Evolutionary conservation across 2,888 invertebrate species (phyloP), one percentile per base, ranked within the genome.

Genomic region (Andrena flavipes): DNA sequence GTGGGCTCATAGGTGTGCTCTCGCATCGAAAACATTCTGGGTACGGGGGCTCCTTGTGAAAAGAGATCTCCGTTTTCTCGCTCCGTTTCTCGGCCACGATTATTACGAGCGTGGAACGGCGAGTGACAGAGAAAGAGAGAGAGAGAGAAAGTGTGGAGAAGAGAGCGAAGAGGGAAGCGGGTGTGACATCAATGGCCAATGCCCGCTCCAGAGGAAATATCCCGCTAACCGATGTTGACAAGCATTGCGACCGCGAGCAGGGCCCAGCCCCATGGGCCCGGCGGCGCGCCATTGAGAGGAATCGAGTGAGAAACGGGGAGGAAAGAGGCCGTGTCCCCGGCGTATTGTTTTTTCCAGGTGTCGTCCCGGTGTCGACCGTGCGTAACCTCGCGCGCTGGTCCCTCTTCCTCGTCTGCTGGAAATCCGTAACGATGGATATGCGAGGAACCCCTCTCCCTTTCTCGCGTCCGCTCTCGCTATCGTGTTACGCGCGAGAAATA

Each of bases 221-320:
- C 92, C 90, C 89, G 90, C 92, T 93, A 93, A 93, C 92, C 92
- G 91, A 92, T 93, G 92, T 92, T 93, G 93, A 93, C 93, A 93
- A 92, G 91, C 92, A 92, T 92, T 92, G 91, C 91, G 90, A 89
- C 90, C 90, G 90, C 90, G 89, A 84, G 82, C 80, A 75, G 82
- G 63, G 51, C 68, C 35, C 73, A 63, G 65, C 76, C 76, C 76
- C 79, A 81, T 83, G 76, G 67, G 63, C 69, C 69, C 73, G 80
- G 60, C 72, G 82, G 67, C 64, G 69, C 62, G 59, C 73, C 84
- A 84, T 89, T 84, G 78, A 89, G 88, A 79, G 76, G 83, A 74
- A 83, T 62, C 80, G 81, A 84, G 76, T 67, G 85, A 76, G 84
- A 72, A 80, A 72, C 76, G 51, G 35, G 70, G 75, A 70, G 62